Conservation (phyloP, 1,140 invertebrate species). For the Drosophila ironensis region DNA sequence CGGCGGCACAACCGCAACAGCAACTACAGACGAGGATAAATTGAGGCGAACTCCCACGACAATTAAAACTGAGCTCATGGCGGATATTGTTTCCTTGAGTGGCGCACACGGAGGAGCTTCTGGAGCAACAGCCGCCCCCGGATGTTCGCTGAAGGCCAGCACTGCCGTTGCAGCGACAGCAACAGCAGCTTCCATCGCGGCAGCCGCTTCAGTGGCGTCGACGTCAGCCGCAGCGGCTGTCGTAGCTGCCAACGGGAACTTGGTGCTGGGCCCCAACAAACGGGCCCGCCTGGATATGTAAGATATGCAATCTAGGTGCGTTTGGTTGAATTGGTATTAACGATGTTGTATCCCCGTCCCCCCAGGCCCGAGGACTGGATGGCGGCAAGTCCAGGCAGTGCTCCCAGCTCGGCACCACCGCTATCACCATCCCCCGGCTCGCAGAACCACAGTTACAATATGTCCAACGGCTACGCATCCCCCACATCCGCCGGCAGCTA, state of each 20-base stretch:
- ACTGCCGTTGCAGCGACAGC: neutral
- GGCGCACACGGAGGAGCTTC: too few species aligned
- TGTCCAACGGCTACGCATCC: conserved; percentile 91
- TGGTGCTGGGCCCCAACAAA: conserved; percentile 67
- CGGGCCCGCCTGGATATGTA: conserved; percentile 74
- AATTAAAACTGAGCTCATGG: conserved; percentile 78
- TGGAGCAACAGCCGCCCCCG: conserved; percentile 23
- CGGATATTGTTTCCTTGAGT: conserved; percentile 65
- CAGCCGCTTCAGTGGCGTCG: neutral
- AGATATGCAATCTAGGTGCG: conserved; percentile 12
- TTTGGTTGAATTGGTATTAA: too few species aligned
- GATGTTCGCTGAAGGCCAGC: neutral
- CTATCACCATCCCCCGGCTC: conserved; percentile 85
- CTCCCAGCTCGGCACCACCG: conserved; percentile 84
- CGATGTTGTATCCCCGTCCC: too few species aligned
- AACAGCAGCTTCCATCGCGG: conserved; percentile 14
- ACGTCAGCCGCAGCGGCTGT: neutral
- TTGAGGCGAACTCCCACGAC: conserved; percentile 57
- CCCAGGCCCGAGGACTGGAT: conserved; percentile 86
- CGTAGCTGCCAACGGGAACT: conserved; percentile 57
- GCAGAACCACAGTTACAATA: conserved; percentile 84
- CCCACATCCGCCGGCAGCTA: conserved; percentile 92
- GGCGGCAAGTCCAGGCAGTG: conserved; percentile 84
- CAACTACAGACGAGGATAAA: conserved; percentile 58
- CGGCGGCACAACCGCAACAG: conserved; percentile 25